Percentiles rank a stretch among this genome's conserved stretches.
Conservation (phyloP, 2,888 invertebrate species). For the Sinhomidia bicolor region DNA sequence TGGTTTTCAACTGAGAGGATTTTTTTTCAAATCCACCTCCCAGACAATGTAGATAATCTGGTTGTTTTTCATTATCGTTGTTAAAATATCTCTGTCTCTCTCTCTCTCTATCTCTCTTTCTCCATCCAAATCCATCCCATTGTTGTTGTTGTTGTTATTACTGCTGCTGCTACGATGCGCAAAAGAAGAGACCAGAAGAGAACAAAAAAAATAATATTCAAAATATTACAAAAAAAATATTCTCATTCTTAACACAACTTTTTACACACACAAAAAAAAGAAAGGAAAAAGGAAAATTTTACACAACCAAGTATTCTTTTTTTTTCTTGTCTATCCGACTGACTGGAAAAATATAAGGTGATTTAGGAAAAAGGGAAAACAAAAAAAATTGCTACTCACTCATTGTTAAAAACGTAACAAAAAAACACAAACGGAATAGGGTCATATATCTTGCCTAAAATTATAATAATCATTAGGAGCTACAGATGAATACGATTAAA, state of each 20-base stretch:
- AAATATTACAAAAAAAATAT: no score
- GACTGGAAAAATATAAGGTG: constrained; percentile 50
- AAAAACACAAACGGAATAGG: constrained; percentile 46
- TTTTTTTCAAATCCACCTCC: not conserved
- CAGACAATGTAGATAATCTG: not conserved
- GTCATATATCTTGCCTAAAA: constrained; percentile 49
- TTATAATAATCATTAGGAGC: not conserved
- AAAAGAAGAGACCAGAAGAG: no score
- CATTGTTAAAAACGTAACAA: constrained; percentile 29
- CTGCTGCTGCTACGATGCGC: no score
- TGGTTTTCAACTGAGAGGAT: constrained; percentile 60
- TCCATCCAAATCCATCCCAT: constrained; percentile 44
- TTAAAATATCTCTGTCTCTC: no score
- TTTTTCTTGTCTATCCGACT: constrained; percentile 24
- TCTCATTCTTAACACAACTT: not conserved
- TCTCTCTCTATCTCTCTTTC: constrained; percentile 2
- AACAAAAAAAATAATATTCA: not conserved
- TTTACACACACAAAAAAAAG: not conserved
- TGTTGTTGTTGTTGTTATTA: not conserved
- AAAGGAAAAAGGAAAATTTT: not conserved
- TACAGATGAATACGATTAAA: not conserved
- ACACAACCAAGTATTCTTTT: constrained; percentile 18
- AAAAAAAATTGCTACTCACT: constrained; percentile 11
- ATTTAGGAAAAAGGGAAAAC: constrained; percentile 11
- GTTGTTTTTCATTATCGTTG: not conserved